Conservation (phyloP, 2,888 invertebrate species). For the Amblyjoppa fuscipennis region DNA sequence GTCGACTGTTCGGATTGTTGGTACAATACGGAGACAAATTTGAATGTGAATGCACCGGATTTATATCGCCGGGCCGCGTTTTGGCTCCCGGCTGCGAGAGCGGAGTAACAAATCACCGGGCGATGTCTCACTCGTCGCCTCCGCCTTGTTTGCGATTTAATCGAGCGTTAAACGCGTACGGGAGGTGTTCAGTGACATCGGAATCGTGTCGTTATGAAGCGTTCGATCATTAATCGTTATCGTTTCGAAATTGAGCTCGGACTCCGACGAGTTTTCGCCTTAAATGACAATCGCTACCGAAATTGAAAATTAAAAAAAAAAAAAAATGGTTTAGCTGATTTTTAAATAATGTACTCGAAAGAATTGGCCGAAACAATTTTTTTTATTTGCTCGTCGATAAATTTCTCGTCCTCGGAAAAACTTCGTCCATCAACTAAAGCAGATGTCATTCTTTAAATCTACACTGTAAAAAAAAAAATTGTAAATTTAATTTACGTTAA, state of each 20-base stretch:
- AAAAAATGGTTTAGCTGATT: too few relatives aligned
- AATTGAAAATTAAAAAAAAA: too few relatives aligned
- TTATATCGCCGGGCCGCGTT: neutral
- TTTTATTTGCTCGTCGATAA: too few relatives aligned
- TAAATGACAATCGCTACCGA: too few relatives aligned
- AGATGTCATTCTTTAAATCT: too few relatives aligned
- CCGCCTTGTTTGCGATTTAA: slow-evolving; percentile 21
- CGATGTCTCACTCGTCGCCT: slow-evolving; percentile 25
- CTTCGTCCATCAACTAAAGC: too few relatives aligned
- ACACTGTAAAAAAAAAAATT: too few relatives aligned
- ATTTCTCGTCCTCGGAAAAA: too few relatives aligned
- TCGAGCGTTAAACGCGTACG: neutral
- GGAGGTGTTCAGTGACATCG: neutral
- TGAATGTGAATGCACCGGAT: slow-evolving; percentile 48
- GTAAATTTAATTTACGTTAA: too few relatives aligned
- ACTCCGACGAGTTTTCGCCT: neutral
- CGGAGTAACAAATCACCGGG: slow-evolving; percentile 41
- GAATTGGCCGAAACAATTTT: too few relatives aligned
- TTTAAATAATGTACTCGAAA: too few relatives aligned
- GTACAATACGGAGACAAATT: slow-evolving; percentile 38
- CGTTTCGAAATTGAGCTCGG: neutral
- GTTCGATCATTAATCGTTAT: neutral
- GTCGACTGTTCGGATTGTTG: slow-evolving; percentile 11
- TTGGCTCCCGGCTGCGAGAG: slow-evolving; percentile 19
- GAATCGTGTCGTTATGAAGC: neutral